Evolutionary conservation across 2,888 invertebrate species (phyloP), one percentile per base, ranked within the genome.

Genomic region (Microchrysa polita): DNA sequence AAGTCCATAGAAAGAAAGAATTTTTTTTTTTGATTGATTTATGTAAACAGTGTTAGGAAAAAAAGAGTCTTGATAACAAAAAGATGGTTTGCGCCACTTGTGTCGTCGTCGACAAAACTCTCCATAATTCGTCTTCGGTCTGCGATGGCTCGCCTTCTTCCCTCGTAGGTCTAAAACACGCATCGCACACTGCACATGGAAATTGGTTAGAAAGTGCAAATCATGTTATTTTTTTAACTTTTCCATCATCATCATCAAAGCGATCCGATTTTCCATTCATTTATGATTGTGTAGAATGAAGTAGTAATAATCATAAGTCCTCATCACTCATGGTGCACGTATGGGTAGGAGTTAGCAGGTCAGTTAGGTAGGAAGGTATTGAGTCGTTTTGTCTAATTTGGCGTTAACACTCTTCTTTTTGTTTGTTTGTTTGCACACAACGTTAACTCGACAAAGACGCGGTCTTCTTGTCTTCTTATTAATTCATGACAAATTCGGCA

Each of bases 31-130:
- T 69, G 69, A 69, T 69, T 69, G 69, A 69, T 69, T 57, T 69
- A 57, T 55, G 69, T 57, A 69, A 69, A 69, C 69, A 69, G 55
- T 55, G 69, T 69, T 69, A 55, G n/a, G n/a, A n/a, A n/a, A n/a
- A n/a, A n/a, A n/a, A 67, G 34, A 55, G 69, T 69, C 69, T 69
- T 57, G 69, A 69, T 69, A 69, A 69, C 69, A 69, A 69, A 69
- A n/a, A n/a, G n/a, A n/a, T 55, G 57, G 69, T 69, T 69, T 69
- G 69, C 69, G 69, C 69, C 69, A 69, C 69, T 69, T 57, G 18
- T 40, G 55, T 57, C 69, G 55, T 57, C 69, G 16, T 23, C 69
- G 57, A 55, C 55, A 69, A 40, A n/a, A 69, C 69, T 69, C 69
- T 69, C 69, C n/a, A n/a, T n/a, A n/a, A n/a, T n/a, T n/a, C n/a